These are phyloP conservation scores for Aselliscus stoliczkanus DNA, from an alignment of 2,797 vertebrate genomes.

Conservation along the genomic window DNA sequence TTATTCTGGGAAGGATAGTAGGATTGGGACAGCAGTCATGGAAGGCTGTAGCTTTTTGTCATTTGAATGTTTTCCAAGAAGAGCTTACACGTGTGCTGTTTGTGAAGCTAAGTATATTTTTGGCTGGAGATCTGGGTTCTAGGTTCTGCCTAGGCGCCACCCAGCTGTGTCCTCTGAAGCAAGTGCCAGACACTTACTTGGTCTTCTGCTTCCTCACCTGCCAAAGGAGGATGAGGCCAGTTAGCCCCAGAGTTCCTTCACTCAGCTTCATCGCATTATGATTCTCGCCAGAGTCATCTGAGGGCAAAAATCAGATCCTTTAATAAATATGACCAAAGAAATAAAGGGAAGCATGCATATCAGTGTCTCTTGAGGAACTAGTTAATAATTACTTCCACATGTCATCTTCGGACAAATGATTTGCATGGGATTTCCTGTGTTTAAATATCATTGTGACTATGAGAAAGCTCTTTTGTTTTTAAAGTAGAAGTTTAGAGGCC, in stretches of 20 bases:
- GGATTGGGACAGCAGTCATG: not conserved
- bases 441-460: not conserved
- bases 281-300: not conserved
- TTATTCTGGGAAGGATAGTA: not conserved
- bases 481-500: not conserved
- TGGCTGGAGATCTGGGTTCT: not conserved
- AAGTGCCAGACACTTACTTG: not conserved
- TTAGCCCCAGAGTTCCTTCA: not conserved
- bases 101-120: not conserved
- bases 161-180: not conserved
- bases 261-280: not conserved
- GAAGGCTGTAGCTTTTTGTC: not conserved
- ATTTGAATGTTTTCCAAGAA: not conserved
- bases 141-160: not conserved
- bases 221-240: not conserved
- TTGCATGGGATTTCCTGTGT: not conserved
- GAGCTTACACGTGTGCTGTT: not conserved
- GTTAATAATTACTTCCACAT: not conserved
- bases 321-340: not conserved
- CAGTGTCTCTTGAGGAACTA: not conserved
- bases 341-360: not conserved
- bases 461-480: conserved; percentile 13
- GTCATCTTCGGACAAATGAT: not conserved
- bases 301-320: not conserved
- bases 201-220: not conserved